These are phyloP conservation scores for Cotesia vestalis DNA, from an alignment of 1,140 invertebrate genomes.

Conservation along the genomic window DNA sequence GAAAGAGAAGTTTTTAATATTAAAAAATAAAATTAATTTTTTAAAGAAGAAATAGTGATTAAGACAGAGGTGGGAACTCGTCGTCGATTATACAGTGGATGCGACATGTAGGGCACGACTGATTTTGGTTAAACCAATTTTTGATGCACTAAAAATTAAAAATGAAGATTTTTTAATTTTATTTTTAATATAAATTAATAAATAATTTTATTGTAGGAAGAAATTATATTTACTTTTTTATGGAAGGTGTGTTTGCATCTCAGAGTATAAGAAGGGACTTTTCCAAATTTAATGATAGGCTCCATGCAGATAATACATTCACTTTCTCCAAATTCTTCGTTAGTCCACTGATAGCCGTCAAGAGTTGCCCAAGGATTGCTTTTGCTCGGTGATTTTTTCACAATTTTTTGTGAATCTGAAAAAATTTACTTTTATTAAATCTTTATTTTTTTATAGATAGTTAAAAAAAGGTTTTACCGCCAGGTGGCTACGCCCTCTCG, in stretches of 20 bases:
- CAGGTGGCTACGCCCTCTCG: too few relatives aligned
- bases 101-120: constrained; percentile 50
- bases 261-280: constrained; percentile 37
- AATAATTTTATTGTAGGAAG: too few relatives aligned
- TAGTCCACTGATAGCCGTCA: constrained; percentile 33
- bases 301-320: constrained; percentile 49
- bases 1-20: constrained; percentile 12
- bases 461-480: too few relatives aligned
- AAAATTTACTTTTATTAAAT: too few relatives aligned
- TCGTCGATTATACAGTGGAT: constrained; percentile 45
- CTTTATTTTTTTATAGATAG: too few relatives aligned
- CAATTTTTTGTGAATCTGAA: too few relatives aligned
- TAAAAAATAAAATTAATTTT: constrained; percentile 3
- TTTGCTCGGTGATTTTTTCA: constrained; percentile 14
- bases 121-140: constrained; percentile 45
- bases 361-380: constrained; percentile 26
- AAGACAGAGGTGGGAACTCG: constrained; percentile 48
- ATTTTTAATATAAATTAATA: too few relatives aligned
- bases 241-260: constrained; percentile 51
- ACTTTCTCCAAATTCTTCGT: constrained; percentile 35
- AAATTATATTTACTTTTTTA: constrained; percentile 36
- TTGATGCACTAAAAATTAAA: constrained; percentile 48
- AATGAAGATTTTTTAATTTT: too few relatives aligned
- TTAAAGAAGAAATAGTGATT: not conserved
- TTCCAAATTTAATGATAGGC: constrained; percentile 19